phyloP scores from a whole-genome alignment of 2,888 invertebrate species.

The Drosophila planitibia region DNA sequence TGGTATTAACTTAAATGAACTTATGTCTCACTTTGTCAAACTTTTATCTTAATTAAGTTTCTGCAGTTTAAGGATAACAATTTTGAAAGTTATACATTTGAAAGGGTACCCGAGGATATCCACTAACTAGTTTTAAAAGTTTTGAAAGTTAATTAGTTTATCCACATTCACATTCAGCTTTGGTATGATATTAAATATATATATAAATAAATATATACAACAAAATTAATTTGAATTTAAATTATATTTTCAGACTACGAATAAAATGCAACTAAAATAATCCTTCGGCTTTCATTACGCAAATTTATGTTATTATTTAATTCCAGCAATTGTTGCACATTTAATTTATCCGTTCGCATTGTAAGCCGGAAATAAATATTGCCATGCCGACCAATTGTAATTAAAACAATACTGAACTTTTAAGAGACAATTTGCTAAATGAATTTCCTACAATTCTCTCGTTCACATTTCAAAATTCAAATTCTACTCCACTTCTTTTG shows the following conservation, averaged over 20 bases:
- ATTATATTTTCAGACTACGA: not conserved
- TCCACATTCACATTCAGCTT: not conserved
- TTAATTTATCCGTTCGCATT: constrained; percentile 6
- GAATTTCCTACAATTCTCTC: not conserved
- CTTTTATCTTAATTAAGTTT: constrained; percentile 32
- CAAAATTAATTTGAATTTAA: not conserved
- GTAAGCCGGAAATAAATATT: constrained; percentile 7
- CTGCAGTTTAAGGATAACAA: not conserved
- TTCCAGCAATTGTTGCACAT: not conserved
- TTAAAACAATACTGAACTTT: constrained; percentile 3
- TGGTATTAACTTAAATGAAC: constrained; percentile 1
- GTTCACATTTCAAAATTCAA: not conserved
- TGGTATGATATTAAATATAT: not conserved
- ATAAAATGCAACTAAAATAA: not conserved
- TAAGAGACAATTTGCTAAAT: constrained; percentile 1
- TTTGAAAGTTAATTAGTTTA: not conserved
- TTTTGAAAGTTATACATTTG: not conserved
- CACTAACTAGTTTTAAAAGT: not conserved
- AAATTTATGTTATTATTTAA: not conserved
- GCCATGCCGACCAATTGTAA: not conserved
- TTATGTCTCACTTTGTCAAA: constrained; percentile 10
- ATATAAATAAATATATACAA: not conserved
- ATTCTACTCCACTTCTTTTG: constrained; percentile 23
- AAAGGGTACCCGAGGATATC: not conserved
- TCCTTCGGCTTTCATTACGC: not conserved